These are phyloP conservation scores for Hormaphis cornu DNA, from an alignment of 1,140 invertebrate species.

Conservation along the genomic window DNA sequence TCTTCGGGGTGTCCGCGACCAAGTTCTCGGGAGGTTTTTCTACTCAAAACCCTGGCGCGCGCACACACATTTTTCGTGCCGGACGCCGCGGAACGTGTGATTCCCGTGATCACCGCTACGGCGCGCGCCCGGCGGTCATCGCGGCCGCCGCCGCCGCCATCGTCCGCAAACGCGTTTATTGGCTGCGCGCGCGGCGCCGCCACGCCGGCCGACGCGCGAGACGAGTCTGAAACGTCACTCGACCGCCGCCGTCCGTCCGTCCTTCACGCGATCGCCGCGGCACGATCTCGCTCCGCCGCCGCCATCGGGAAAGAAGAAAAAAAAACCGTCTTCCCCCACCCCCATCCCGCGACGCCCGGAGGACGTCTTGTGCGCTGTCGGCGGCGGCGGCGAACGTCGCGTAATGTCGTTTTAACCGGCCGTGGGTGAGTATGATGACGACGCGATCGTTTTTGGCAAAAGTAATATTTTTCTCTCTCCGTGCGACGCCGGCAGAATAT, in stretches of 20 bases:
- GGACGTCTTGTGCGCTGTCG: too few relatives aligned
- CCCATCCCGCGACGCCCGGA: background rate
- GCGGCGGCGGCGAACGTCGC: too few relatives aligned
- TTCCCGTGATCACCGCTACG: constrained; percentile 6
- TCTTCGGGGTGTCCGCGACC: too few relatives aligned
- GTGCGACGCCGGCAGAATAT: too few relatives aligned
- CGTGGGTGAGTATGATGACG: too few relatives aligned
- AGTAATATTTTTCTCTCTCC: too few relatives aligned
- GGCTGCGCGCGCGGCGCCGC: background rate
- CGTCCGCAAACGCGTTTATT: too few relatives aligned
- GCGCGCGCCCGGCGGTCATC: background rate
- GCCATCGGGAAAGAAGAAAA: background rate
- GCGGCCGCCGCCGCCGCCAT: background rate
- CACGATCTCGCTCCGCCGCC: background rate
- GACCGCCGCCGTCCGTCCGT: background rate
- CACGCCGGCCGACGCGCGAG: background rate
- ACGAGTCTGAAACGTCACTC: background rate
- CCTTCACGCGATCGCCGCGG: background rate
- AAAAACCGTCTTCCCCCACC: background rate
- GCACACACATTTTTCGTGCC: too few relatives aligned
- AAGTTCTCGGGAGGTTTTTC: too few relatives aligned
- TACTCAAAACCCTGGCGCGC: too few relatives aligned
- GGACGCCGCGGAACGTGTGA: background rate
- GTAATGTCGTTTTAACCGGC: background rate
- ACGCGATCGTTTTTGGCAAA: too few relatives aligned